Base-by-base conservation (phyloP, 2,888 invertebrate genomes). In the Sepiola atlantica region DNA sequence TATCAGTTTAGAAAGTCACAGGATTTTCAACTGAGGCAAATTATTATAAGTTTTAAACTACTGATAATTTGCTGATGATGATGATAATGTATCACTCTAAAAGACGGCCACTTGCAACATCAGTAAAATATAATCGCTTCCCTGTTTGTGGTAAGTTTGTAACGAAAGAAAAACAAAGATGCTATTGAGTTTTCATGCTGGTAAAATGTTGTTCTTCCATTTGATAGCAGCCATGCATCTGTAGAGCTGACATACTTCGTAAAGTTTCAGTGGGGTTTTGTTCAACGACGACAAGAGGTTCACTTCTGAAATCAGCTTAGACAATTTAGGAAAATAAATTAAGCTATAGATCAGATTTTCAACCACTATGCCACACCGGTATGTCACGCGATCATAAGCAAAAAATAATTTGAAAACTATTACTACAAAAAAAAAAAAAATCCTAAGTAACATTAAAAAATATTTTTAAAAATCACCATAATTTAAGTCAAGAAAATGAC, bases 51-150 rank as follows among this genome's bases (percentile, higher is more conserved):
- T 10, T 14, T 12, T 20, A 32, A n/a, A 14, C 14, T n/a, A 14
- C 14, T n/a, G n/a, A 77, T 45, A n/a, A 28, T 28, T 77, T n/a
- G 16, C 0, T 18, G 21, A 45, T 45, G 45, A 45, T 57, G n/a
- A 77, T 77, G n/a, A 77, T 77, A n/a, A 77, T 77, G n/a, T 18
- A 77, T 77, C n/a, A 77, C 77, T 77, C 77, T 77, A 77, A n/a
- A 32, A 77, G 77, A n/a, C n/a, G 32, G n/a, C 77, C 16, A 77
- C n/a, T 77, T 77, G 77, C 77, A 32, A n/a, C 77, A 77, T 77
- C n/a, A n/a, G 32, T 77, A 28, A 61, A 12, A 24, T 45, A 28
- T 12, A 77, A 77, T 77, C 14, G 77, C 77, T 77, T n/a, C 32
- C 18, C 77, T 77, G n/a, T 77, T 77, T 77, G 77, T 77, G 77